Evolutionary conservation across 1,140 invertebrate genomes (phyloP), one percentile per base, ranked within the genome.

Genomic region (Aethina tumida): DNA sequence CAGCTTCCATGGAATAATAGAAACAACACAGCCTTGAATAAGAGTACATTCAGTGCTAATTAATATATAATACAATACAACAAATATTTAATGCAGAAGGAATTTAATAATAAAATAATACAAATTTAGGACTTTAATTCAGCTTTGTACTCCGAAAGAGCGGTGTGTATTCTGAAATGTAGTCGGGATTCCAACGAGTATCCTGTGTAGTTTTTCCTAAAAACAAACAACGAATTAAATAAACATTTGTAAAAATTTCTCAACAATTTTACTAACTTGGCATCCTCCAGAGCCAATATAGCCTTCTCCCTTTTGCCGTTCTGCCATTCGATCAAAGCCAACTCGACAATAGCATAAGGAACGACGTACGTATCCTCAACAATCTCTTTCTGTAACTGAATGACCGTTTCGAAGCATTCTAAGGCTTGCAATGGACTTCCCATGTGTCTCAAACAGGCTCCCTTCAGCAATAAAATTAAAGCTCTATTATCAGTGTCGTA

Each of bases 141-240:
- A 12, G 29, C 41, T 43, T 49, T 49, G 15, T 45, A 54, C 25
- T 76, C 73, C 46, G 73, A 68, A 5, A 84, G 53, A 35, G 80
- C 80, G 1, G 82, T 79, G 59, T 96, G 91, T 45, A 96, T 84
- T 48, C 87, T 73, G 65, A 96, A 96, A 62, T 95, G 91, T 14
- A 97, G 67, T 30, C 90, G 73, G 1, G 90, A 92, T 56, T 96
- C 91, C 33, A 96, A 64, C 1, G 82, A 77, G 63, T 93, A 95
- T 3, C 84, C 80, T n/a, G 84, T 84, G 59, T 80, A 93, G 55
- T 86, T 83, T 67, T 82, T 87, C 59, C 86, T 91, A 59, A 7
- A 71, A 68, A 49, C 46, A 47, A 62, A 56, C 52, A 43, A 41
- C 22, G 18, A 14, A 5, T 5, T 26, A 29, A 31, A 39, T 13